phyloP scores from a whole-genome alignment of 2,888 invertebrate species.

The Drosophila leonis region DNA sequence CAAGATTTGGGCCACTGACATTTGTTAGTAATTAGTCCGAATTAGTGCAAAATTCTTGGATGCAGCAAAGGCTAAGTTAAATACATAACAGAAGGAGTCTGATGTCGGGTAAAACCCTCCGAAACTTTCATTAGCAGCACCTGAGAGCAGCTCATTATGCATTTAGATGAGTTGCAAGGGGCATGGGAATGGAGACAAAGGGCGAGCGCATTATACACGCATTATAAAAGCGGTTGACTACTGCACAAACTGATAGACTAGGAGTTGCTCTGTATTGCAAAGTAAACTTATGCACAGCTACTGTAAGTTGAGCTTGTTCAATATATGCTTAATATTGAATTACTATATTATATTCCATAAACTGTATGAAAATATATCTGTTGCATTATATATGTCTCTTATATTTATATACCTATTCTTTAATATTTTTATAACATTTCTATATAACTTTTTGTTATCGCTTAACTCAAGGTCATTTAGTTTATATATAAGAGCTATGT shows the following conservation, averaged over 20 bases:
- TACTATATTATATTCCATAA: neutral
- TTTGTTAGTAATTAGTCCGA: constrained; percentile 61
- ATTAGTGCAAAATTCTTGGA: constrained; percentile 68
- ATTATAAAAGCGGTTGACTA: constrained; percentile 45
- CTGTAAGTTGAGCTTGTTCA: neutral
- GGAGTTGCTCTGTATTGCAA: neutral
- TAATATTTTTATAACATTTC: neutral
- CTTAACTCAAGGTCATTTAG: neutral
- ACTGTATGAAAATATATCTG: neutral
- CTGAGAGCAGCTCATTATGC: constrained; percentile 48
- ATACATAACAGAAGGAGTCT: constrained; percentile 12
- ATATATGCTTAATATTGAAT: neutral
- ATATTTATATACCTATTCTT: neutral
- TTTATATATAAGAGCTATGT: neutral
- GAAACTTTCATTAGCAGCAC: constrained; percentile 51
- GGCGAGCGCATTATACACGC: constrained; percentile 41
- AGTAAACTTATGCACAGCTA: neutral
- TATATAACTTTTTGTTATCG: neutral
- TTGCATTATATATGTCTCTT: neutral
- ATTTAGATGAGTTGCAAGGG: constrained; percentile 18
- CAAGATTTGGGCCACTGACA: constrained; percentile 31
- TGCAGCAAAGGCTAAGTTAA: constrained; percentile 2
- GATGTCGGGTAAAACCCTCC: neutral
- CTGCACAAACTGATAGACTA: neutral
- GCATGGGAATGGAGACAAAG: neutral